A percentile compares a stretch with the other conserved stretches of the same genome.
Evolutionary conservation across 1,140 invertebrate genomes (phyloP).

Genomic region (Cotesia glomerata): DNA sequence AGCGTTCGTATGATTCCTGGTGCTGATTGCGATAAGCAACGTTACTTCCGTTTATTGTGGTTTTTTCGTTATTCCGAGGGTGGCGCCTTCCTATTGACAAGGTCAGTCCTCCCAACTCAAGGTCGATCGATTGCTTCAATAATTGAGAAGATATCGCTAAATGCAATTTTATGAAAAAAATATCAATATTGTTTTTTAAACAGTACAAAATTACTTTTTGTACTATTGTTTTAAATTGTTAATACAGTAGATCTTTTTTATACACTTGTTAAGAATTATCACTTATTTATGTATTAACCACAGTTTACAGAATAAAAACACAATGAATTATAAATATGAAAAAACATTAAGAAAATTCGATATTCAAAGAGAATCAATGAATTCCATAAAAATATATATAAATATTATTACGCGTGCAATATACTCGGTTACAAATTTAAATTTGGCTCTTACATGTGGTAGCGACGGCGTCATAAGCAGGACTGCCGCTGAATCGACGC

Average conservation of each 20-base stretch:
- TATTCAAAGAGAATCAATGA: no score
- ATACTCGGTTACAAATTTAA: slow-evolving; percentile 16
- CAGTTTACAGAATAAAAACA: no score
- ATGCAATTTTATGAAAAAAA: no score
- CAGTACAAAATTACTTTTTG: not conserved
- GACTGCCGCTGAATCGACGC: slow-evolving; percentile 22
- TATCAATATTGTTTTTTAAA: not conserved
- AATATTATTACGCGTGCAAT: slow-evolving; percentile 5
- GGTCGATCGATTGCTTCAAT: slow-evolving; percentile 18
- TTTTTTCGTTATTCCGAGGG: slow-evolving; percentile 17
- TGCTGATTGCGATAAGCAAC: not conserved
- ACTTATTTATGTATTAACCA: no score
- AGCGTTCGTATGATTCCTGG: not conserved
- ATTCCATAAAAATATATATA: not conserved
- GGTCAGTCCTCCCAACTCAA: slow-evolving; percentile 27
- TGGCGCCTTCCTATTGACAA: slow-evolving; percentile 27
- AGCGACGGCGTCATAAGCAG: slow-evolving; percentile 24
- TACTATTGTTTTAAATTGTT: not conserved
- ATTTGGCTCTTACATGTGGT: slow-evolving; percentile 30
- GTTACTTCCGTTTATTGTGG: not conserved
- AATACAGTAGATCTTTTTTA: no score
- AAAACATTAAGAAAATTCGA: not conserved
- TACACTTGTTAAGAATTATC: no score
- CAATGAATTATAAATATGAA: not conserved
- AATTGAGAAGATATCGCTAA: no score